phyloP scores from a whole-genome alignment of 2,797 vertebrate species.

The Myotis planiceps region DNA sequence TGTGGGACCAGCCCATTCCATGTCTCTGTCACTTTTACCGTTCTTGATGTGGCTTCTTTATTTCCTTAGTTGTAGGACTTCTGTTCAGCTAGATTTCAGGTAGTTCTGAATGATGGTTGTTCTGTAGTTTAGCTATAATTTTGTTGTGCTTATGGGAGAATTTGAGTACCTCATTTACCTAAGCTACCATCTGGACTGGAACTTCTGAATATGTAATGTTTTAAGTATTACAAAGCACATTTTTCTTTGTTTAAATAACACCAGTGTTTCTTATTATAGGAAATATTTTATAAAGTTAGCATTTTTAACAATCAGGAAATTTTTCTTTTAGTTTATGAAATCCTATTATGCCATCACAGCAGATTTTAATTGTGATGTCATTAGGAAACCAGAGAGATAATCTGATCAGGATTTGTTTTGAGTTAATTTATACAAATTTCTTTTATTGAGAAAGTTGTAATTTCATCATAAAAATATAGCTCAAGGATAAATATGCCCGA shows the following conservation, averaged over 20 bases:
- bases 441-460: conserved; percentile 58
- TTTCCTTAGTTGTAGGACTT: not conserved
- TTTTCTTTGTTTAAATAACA: conserved; percentile 43
- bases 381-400: conserved; percentile 18
- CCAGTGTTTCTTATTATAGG: conserved; percentile 49
- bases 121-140: not conserved
- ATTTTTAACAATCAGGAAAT: conserved; percentile 40
- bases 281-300: conserved; percentile 53
- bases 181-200: not conserved
- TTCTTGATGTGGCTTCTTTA: not conserved
- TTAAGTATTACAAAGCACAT: conserved; percentile 47
- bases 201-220: not conserved
- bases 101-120: not conserved
- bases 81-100: not conserved
- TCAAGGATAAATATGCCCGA: conserved; percentile 46
- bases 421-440: conserved; percentile 52
- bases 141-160: not conserved
- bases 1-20: not conserved
- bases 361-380: conserved; percentile 43
- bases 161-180: not conserved
- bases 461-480: conserved; percentile 64
- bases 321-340: conserved; percentile 46
- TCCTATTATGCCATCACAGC: not conserved
- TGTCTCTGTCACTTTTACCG: not conserved
- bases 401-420: conserved; percentile 42